These are phyloP conservation scores for Limnephilus auricula DNA, from an alignment of 2,888 invertebrate genomes.

Conservation along the genomic window DNA sequence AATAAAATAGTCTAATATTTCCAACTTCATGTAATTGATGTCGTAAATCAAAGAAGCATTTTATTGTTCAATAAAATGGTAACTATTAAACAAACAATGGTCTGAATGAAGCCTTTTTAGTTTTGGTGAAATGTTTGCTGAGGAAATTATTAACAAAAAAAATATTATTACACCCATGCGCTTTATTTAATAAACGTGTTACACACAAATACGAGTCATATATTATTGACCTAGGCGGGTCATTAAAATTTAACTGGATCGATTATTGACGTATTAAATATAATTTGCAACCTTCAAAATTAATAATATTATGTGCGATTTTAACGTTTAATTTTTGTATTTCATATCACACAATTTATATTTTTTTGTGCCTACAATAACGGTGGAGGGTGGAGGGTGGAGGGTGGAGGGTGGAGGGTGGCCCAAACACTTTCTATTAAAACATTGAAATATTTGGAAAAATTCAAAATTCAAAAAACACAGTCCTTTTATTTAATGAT, in stretches of 20 bases:
- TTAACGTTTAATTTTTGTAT: background rate
- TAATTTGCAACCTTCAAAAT: background rate
- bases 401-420: no score
- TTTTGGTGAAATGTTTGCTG: background rate
- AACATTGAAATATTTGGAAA: no score
- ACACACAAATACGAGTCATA: background rate
- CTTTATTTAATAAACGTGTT: background rate
- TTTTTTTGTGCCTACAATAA: background rate
- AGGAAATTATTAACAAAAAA: background rate
- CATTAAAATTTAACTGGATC: no score
- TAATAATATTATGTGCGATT: background rate
- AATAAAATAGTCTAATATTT: no score
- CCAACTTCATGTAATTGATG: no score
- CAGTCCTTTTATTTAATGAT: no score
- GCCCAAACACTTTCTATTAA: no score
- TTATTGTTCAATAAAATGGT: no score
- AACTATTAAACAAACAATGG: background rate
- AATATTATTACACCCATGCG: no score
- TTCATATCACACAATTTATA: background rate
- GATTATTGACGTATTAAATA: background rate
- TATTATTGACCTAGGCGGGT: background rate
- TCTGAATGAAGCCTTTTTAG: background rate
- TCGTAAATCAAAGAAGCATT: no score
- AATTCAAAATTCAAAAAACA: no score
- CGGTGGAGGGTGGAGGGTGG: no score